Percentiles rank a stretch among this genome's conserved stretches.
Evolutionary conservation across 2,797 vertebrate genomes (phyloP).

Genomic region (Pterois miles): DNA sequence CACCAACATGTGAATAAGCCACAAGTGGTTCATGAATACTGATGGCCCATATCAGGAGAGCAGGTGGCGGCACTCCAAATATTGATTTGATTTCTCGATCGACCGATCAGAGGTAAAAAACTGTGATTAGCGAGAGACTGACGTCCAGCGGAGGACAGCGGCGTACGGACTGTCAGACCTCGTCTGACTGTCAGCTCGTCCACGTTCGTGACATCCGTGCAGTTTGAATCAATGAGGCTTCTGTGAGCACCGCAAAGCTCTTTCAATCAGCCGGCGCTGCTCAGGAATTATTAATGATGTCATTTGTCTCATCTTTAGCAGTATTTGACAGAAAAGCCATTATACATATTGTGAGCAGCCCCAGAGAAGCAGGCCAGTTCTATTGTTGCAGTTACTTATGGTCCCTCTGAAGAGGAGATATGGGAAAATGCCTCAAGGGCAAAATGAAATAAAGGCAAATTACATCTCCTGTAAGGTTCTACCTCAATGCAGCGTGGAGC

Average conservation of each 20-base stretch:
- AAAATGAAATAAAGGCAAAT: slow-evolving; percentile 30
- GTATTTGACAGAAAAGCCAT: background rate
- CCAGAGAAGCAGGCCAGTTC: background rate
- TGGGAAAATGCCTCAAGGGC: background rate
- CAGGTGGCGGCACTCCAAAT: slow-evolving; percentile 45
- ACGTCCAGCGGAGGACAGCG: background rate
- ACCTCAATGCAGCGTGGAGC: background rate
- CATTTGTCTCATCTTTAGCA: background rate
- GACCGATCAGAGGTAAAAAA: slow-evolving; percentile 26
- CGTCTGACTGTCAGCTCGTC: background rate
- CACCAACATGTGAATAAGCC: slow-evolving; percentile 9
- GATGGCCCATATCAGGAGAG: slow-evolving; percentile 51
- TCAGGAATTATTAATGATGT: background rate
- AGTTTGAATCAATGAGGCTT: slow-evolving; percentile 2
- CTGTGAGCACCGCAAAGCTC: background rate
- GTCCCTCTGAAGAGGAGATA: background rate
- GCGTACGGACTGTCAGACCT: background rate
- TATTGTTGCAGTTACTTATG: background rate
- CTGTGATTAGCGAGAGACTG: slow-evolving; percentile 16
- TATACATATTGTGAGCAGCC: background rate
- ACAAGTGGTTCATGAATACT: slow-evolving; percentile 60
- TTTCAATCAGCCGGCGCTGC: background rate
- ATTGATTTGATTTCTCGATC: slow-evolving; percentile 50
- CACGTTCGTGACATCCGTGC: background rate
- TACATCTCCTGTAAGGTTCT: background rate